Base-by-base conservation (phyloP, 2,797 vertebrate species). In the Brachymystax lenok region DNA sequence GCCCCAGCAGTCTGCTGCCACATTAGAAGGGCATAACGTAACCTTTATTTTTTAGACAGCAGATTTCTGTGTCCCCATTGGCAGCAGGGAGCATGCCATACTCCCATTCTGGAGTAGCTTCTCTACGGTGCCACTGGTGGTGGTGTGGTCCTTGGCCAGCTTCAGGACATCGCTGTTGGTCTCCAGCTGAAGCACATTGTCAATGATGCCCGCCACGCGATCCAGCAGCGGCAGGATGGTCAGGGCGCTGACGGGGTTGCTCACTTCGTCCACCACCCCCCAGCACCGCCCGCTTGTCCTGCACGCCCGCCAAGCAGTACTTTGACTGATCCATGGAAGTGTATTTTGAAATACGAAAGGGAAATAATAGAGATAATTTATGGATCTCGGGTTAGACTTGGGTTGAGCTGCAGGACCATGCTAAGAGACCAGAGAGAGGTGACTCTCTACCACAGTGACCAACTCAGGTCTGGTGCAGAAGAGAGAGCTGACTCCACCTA, bases 201-300 rank as follows among this genome's bases (percentile, higher is more conserved):
- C 97, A 79, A 99, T 97, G 19, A 99, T 97, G 71, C 95, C 94
- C 28, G 97, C 96, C 61, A 99, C 98, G 33, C 96, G 97, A 88
- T 99, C 98, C 90, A 99, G 93, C 80, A 99, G 95, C 0, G 96
- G 96, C 84, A 99, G 94, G 54, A 99, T 97, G 0, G 96, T 98
- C 78, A 98, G 92, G 28, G 96, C 96, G 3, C 93, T 94, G 89
- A 95, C 91, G 35, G 94, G 94, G 52, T 97, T 95, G 0, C 97
- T 97, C 16, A 95, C 95, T 17, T 95, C 96, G 16, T 98, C 97
- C 88, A 97, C 96, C 0, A 96, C 88, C 0, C 0, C 93, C 90
- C 0, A 95, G 79, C 71, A 94, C 89, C 82, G 94, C 90, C 89
- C 93, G 86, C 88, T 92, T 92, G 85, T 93, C 91, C 71, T 89